phyloP scores from a whole-genome alignment of 2,888 invertebrate genomes.

The Smittia aterrima region DNA sequence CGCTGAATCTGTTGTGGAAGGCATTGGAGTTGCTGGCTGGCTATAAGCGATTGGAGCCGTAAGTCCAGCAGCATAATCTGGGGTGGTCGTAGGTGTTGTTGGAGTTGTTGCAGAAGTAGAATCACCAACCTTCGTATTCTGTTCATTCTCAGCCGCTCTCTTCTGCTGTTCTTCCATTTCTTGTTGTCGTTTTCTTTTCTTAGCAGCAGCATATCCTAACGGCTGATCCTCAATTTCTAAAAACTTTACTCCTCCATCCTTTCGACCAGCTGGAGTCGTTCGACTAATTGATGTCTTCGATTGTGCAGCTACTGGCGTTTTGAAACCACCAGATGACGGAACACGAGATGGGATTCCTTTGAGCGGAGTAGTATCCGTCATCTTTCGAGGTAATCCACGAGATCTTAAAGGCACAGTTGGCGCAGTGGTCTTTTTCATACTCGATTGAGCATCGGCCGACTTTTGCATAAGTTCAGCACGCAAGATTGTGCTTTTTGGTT shows the following conservation, averaged over 20 bases:
- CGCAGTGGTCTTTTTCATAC: constrained; percentile 82
- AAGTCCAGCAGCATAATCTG: constrained; percentile 81
- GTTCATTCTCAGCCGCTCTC: constrained; percentile 59
- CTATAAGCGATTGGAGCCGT: constrained; percentile 58
- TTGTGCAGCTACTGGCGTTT: constrained; percentile 52
- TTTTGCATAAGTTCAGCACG: constrained; percentile 88
- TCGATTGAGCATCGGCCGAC: constrained; percentile 84
- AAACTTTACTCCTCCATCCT: constrained; percentile 91
- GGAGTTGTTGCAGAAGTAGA: constrained; percentile 49
- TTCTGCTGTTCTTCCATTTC: constrained; percentile 67
- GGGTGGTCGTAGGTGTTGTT: constrained; percentile 58
- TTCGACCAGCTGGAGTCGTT: constrained; percentile 66
- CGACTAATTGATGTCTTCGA: constrained; percentile 57
- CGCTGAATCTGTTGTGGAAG: constrained; percentile 48
- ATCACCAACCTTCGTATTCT: constrained; percentile 44
- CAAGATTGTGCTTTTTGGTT: constrained; percentile 90
- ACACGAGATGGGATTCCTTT: constrained; percentile 87
- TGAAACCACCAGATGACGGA: constrained; percentile 62
- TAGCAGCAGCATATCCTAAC: constrained; percentile 76
- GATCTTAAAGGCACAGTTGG: constrained; percentile 86
- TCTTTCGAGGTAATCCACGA: constrained; percentile 88
- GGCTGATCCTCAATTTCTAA: constrained; percentile 93
- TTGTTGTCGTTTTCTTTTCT: constrained; percentile 81
- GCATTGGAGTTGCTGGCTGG: constrained; percentile 54
- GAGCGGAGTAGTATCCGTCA: constrained; percentile 93